A percentile compares a stretch with the other conserved stretches of the same genome.
Evolutionary conservation across 1,140 invertebrate genomes (phyloP).

Genomic region (Zelostemma sp.): DNA sequence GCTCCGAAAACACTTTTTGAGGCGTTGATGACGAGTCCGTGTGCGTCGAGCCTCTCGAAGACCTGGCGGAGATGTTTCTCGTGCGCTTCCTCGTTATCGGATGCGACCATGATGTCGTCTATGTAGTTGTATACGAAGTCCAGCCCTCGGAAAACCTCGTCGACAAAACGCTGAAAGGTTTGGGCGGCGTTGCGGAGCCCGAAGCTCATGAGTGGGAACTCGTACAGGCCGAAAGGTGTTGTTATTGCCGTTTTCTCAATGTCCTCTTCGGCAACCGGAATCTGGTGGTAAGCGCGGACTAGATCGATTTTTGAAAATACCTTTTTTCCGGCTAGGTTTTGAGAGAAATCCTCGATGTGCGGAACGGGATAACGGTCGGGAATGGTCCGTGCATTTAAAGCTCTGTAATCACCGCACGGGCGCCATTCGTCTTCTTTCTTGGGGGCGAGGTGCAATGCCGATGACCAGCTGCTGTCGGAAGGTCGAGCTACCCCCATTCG

Average conservation of each 20-base stretch:
- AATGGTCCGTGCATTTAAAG: conserved; percentile 60
- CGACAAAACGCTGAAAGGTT: conserved; percentile 48
- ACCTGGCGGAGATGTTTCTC: conserved; percentile 28
- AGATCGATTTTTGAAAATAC: conserved; percentile 66
- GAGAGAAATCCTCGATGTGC: conserved; percentile 52
- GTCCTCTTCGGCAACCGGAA: conserved; percentile 52
- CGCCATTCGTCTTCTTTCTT: neutral
- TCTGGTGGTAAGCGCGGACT: conserved; percentile 67
- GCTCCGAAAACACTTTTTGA: conserved; percentile 49
- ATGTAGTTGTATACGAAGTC: conserved; percentile 42
- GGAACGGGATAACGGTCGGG: conserved; percentile 58
- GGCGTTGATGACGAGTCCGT: conserved; percentile 46
- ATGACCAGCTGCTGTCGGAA: neutral
- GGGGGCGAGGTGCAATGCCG: neutral
- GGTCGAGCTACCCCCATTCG: neutral
- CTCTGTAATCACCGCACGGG: conserved; percentile 55
- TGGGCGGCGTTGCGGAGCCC: conserved; percentile 63
- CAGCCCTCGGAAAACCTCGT: conserved; percentile 2
- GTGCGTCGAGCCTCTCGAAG: conserved; percentile 28
- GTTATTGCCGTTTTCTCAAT: conserved; percentile 59
- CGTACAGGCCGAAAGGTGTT: conserved; percentile 59
- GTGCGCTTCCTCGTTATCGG: conserved; percentile 41
- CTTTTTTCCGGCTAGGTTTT: conserved; percentile 52
- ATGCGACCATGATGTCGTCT: conserved; percentile 59
- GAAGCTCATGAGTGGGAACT: conserved; percentile 49